phyloP scores from a whole-genome alignment of 2,888 invertebrate species.

The Trichacis sp. region DNA sequence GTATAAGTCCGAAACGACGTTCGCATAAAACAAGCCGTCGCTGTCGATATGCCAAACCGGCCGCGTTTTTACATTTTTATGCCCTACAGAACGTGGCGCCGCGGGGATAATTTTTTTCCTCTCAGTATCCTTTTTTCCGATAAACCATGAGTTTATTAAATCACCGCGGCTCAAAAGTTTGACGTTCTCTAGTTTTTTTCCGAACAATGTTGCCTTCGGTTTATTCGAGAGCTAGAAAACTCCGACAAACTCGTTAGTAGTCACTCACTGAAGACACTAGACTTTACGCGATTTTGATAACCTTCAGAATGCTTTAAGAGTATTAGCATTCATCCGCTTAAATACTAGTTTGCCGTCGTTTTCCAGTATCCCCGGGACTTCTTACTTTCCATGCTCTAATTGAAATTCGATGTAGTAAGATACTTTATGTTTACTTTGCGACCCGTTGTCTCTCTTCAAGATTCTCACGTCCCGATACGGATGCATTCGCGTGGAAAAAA shows the following conservation, averaged over 20 bases:
- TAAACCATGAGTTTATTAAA: no score
- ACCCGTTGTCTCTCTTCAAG: neutral
- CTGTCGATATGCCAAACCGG: slow-evolving; percentile 3
- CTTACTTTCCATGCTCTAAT: neutral
- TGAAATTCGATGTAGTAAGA: neutral
- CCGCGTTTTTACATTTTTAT: neutral
- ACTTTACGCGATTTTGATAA: neutral
- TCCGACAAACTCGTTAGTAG: neutral
- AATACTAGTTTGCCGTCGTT: neutral
- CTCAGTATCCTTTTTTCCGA: no score
- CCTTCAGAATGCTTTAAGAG: neutral
- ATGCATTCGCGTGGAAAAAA: neutral
- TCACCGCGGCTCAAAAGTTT: no score
- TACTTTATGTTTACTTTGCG: neutral
- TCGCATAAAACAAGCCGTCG: slow-evolving; percentile 1
- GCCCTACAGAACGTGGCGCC: neutral
- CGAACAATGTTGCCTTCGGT: no score
- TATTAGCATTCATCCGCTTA: slow-evolving; percentile 1
- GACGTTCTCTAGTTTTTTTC: no score
- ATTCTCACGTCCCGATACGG: neutral
- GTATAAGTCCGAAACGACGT: neutral
- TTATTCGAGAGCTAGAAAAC: neutral
- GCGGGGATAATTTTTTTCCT: neutral
- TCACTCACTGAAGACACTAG: neutral
- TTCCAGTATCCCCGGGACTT: neutral